phyloP scores from a whole-genome alignment of 2,797 vertebrate species.

The Myioborus melanocephalus region DNA sequence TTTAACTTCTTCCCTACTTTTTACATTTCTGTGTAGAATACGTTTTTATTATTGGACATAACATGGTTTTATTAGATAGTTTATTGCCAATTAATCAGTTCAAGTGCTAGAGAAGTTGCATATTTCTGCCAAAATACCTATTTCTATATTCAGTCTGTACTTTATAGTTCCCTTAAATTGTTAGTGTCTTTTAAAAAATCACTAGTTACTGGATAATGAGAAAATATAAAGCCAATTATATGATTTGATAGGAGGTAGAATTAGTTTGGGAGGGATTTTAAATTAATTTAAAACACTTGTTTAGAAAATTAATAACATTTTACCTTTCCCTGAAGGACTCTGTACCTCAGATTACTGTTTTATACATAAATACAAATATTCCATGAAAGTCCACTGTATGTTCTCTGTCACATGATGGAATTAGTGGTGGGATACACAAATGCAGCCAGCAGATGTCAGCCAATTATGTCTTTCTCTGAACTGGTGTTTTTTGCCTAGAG shows the following conservation, averaged over 20 bases:
- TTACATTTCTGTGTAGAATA: neutral
- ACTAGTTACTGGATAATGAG: conserved; percentile 54
- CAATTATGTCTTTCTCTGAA: neutral
- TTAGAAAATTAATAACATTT: conserved; percentile 15
- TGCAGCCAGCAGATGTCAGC: conserved; percentile 39
- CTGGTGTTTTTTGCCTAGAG: neutral
- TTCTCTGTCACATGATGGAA: neutral
- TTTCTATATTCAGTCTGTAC: conserved; percentile 7
- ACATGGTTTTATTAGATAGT: neutral
- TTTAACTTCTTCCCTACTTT: neutral
- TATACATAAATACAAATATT: neutral
- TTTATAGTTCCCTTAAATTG: conserved; percentile 56
- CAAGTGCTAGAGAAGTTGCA: neutral
- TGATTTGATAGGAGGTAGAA: conserved; percentile 9
- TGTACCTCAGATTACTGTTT: neutral
- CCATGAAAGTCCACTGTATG: neutral
- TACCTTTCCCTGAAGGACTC: neutral
- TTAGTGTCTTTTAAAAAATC: conserved; percentile 26
- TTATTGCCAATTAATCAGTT: conserved; percentile 38
- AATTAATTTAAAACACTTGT: neutral
- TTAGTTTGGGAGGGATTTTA: neutral
- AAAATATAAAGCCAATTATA: conserved; percentile 65
- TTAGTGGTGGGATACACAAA: neutral
- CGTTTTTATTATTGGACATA: neutral
- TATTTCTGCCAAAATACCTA: conserved; percentile 10